Conservation (phyloP, 2,888 invertebrate species). For the Gibbula magus region DNA sequence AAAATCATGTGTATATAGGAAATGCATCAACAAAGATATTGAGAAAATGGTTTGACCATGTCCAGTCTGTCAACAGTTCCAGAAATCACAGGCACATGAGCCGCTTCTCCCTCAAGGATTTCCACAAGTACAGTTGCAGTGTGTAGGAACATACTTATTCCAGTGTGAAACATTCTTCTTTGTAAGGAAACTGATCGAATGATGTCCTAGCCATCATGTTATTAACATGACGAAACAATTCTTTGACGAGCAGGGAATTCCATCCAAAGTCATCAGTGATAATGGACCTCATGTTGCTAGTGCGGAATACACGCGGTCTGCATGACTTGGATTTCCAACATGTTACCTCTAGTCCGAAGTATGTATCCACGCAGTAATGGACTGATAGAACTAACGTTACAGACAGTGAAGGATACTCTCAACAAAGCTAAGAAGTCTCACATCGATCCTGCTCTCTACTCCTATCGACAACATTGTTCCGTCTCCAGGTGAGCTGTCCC, state of each 20-base stretch:
- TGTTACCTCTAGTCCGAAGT: not conserved
- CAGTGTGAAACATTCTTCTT: not conserved
- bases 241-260: not conserved
- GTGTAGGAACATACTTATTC: not conserved
- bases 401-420: not conserved
- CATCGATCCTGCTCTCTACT: not conserved
- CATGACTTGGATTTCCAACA: not conserved
- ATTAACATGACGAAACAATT: not conserved
- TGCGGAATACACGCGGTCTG: not conserved
- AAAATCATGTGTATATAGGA: not conserved
- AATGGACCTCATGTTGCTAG: constrained; percentile 3
- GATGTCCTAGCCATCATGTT: not conserved
- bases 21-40: not conserved
- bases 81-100: not conserved
- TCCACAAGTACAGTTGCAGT: not conserved
- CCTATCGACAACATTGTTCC: not conserved
- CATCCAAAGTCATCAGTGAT: not conserved
- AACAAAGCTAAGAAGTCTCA: not conserved
- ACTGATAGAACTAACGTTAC: not conserved
- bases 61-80: not conserved
- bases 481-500: too few relatives aligned
- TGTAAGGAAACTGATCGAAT: not conserved
- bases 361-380: too few relatives aligned
- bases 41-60: not conserved
- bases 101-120: too few relatives aligned